Evolutionary conservation across 2,888 invertebrate genomes (phyloP), one percentile per base, ranked within the genome.

Genomic region (Cheilosia vernalis): DNA sequence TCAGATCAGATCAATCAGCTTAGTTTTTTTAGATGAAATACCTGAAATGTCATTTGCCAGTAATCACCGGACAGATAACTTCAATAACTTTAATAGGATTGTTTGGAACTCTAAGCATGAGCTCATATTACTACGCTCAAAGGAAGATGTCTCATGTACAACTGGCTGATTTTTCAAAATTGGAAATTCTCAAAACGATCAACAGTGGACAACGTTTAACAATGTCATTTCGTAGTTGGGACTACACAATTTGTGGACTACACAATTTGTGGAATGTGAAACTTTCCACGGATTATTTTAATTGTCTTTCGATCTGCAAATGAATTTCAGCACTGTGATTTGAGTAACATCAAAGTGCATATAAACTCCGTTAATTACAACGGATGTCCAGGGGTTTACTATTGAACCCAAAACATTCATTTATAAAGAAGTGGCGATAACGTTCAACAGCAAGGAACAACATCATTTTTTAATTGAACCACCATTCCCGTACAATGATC

Each of bases 91-190:
- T 78, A 89, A 89, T 42, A 90, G 90, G 88, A 89, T 91, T 61
- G 87, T 91, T 67, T 84, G 91, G 1, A 92, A 92, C 87, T n/a
- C n/a, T n/a, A 90, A 90, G 88, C 91, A 92, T 89, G 91, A 92
- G 55, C 60, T 87, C 13, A 87, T 87, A 44, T 60, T 88, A 42
- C 27, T 87, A 55, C 66, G 76, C 37, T 63, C 77, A 19, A 81
- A 78, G 82, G 78, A 87, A 85, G 56, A 51, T 82, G 7, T 82
- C 78, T n/a, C 85, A 87, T 44, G 37, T 87, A 55, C 72, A 85
- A 44, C 37, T 79, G 47, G 51, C 76, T 17, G 83, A 87, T 72
- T 58, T 44, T 10, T 83, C 74, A 58, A 78, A 77, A 58, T 13
- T 82, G 37, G 37, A 78, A 58, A 74, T 84, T 42, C 53, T 64